Evolutionary conservation across 2,113 vertebrate genomes (phyloP).

Genomic region (Anarhynchus alexandrinus): DNA sequence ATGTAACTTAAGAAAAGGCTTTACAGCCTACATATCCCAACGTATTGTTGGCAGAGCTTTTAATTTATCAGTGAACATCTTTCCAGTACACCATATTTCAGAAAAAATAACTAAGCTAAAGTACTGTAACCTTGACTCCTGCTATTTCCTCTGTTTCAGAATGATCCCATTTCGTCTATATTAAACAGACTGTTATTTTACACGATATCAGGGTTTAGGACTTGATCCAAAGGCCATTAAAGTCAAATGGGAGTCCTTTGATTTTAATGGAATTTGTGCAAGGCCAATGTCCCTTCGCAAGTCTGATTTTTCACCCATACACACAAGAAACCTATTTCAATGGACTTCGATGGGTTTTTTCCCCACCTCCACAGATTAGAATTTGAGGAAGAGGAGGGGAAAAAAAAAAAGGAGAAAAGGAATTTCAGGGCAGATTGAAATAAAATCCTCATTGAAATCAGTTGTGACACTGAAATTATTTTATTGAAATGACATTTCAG

Average conservation of each 20-base stretch:
- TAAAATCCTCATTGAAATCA: constrained; percentile 7
- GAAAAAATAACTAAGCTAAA: neutral
- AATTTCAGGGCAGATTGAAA: constrained; percentile 51
- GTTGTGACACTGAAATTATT: neutral
- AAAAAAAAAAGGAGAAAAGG: neutral
- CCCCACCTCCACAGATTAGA: neutral
- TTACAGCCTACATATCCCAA: neutral
- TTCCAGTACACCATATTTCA: neutral
- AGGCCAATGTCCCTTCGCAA: neutral
- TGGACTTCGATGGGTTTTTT: neutral
- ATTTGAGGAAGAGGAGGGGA: neutral
- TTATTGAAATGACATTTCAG: neutral
- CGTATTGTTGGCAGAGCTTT: neutral
- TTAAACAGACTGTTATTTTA: neutral
- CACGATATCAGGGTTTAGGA: neutral
- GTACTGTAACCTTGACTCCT: constrained; percentile 7
- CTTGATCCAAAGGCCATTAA: constrained; percentile 30
- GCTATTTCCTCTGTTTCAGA: neutral
- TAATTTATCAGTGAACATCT: neutral
- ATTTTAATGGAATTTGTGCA: constrained; percentile 19
- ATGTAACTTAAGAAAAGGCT: neutral
- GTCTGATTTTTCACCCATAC: constrained; percentile 5
- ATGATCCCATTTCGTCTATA: neutral
- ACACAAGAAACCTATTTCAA: constrained; percentile 47
- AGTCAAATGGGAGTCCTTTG: neutral